A percentile compares a stretch with the other conserved stretches of the same genome.
Conservation (phyloP, 1,140 invertebrate genomes). For the Magallana ariakensis region DNA sequence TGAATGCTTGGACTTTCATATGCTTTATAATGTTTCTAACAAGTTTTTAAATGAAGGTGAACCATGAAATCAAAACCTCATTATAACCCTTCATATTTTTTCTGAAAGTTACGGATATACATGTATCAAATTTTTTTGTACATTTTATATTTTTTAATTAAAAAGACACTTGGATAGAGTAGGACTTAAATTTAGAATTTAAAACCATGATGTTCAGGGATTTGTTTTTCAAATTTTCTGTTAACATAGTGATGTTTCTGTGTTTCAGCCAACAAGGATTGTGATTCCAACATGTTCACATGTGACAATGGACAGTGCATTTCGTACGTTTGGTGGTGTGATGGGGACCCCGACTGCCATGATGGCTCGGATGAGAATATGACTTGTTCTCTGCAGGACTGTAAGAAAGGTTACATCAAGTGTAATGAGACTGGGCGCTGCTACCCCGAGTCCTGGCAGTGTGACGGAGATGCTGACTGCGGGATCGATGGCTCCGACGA, state of each 20-base stretch:
- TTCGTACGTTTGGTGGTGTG: slow-evolving; percentile 93
- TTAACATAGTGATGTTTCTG: background rate
- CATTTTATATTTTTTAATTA: too few species aligned
- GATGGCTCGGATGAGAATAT: slow-evolving; percentile 88
- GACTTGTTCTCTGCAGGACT: slow-evolving; percentile 57
- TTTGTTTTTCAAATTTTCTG: background rate
- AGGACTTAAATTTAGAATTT: too few species aligned
- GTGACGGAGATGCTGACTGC: slow-evolving; percentile 67
- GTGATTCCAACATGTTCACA: slow-evolving; percentile 89
- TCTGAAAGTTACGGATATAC: too few species aligned
- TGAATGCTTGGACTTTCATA: too few species aligned
- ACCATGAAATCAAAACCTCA: too few species aligned
- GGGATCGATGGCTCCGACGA: slow-evolving; percentile 62
- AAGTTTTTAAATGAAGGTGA: too few species aligned
- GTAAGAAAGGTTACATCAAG: slow-evolving; percentile 5
- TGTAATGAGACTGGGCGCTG: slow-evolving; percentile 2
- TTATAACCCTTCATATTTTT: too few species aligned
- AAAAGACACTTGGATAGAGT: too few species aligned
- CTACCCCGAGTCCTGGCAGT: slow-evolving; percentile 60
- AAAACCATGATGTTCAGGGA: too few species aligned
- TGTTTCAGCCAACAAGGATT: slow-evolving; percentile 36
- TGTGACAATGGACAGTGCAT: slow-evolving; percentile 96
- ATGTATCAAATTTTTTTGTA: too few species aligned
- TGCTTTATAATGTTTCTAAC: too few species aligned
- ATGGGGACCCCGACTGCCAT: slow-evolving; percentile 94